A percentile compares a stretch with the other conserved stretches of the same genome.
phyloP scores from a whole-genome alignment of 2,113 vertebrate genomes.

The Embiotoca jacksoni region DNA sequence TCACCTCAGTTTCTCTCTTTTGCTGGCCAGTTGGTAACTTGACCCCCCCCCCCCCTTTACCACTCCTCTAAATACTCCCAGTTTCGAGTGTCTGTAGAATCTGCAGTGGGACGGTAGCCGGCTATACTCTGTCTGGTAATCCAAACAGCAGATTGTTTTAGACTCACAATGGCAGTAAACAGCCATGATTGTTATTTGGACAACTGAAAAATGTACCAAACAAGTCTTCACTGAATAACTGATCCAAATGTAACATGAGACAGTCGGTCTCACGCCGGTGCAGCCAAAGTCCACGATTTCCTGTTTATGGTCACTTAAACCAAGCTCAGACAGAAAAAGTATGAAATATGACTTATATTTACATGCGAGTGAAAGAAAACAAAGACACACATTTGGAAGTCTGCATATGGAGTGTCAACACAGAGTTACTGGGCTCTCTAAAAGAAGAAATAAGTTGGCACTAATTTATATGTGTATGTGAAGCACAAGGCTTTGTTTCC shows the following conservation, averaged over 20 bases:
- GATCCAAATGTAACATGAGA: slow-evolving; percentile 12
- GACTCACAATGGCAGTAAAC: slow-evolving; percentile 27
- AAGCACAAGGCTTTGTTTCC: background rate
- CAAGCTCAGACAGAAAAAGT: too few species aligned
- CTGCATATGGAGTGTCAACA: background rate
- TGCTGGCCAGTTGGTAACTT: slow-evolving; percentile 38
- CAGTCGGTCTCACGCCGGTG: slow-evolving; percentile 3
- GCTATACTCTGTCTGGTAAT: slow-evolving; percentile 43
- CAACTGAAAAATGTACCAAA: background rate
- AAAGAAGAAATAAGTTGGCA: too few species aligned
- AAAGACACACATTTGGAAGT: background rate
- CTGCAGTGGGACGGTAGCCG: background rate
- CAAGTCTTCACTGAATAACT: background rate
- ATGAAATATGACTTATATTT: background rate
- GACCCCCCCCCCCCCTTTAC: slow-evolving; percentile 25
- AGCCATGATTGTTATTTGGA: slow-evolving; percentile 7
- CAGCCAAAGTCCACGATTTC: background rate
- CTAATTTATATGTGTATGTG: background rate
- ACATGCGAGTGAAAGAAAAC: background rate
- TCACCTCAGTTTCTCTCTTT: slow-evolving; percentile 20
- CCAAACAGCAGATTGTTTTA: slow-evolving; percentile 45
- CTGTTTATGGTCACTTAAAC: too few species aligned
- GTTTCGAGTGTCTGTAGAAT: slow-evolving; percentile 34
- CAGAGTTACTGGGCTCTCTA: background rate
- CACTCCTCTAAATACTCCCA: slow-evolving; percentile 44